These are phyloP conservation scores for Cetoscarus ocellatus DNA, from an alignment of 2,797 vertebrate species.

Conservation along the genomic window DNA sequence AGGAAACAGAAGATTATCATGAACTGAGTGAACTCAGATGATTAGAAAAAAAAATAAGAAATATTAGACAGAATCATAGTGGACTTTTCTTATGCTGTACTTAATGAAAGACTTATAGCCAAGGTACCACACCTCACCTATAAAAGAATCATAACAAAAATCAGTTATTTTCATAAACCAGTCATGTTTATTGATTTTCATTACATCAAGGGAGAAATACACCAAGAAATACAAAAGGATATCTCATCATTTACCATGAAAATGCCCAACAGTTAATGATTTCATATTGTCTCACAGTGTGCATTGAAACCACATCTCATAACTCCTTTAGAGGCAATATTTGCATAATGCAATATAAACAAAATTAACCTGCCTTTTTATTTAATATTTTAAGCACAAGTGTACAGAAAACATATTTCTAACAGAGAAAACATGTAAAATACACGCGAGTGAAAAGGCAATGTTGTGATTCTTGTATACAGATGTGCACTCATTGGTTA, in stretches of 20 bases:
- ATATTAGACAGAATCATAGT: no score
- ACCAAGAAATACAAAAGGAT: conserved; percentile 7
- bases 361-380: conserved; percentile 24
- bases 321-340: neutral
- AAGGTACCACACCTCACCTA: no score
- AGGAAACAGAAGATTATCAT: no score
- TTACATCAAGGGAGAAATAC: neutral
- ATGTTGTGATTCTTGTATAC: conserved; percentile 42
- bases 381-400: conserved; percentile 55
- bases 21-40: no score
- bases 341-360: conserved; percentile 1
- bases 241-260: neutral
- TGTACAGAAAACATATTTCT: conserved; percentile 51
- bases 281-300: neutral
- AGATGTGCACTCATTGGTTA: conserved; percentile 21
- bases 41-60: no score
- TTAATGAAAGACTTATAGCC: no score
- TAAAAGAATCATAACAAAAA: neutral
- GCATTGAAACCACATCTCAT: neutral
- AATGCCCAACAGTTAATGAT: neutral
- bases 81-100: no score
- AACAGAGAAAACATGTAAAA: conserved; percentile 25
- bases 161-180: neutral
- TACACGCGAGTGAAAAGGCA: conserved; percentile 45
- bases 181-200: conserved; percentile 9